Percentiles rank a stretch among this genome's conserved stretches.
Conservation (phyloP, 2,888 invertebrate species). For the Chrysina gloriosa region DNA sequence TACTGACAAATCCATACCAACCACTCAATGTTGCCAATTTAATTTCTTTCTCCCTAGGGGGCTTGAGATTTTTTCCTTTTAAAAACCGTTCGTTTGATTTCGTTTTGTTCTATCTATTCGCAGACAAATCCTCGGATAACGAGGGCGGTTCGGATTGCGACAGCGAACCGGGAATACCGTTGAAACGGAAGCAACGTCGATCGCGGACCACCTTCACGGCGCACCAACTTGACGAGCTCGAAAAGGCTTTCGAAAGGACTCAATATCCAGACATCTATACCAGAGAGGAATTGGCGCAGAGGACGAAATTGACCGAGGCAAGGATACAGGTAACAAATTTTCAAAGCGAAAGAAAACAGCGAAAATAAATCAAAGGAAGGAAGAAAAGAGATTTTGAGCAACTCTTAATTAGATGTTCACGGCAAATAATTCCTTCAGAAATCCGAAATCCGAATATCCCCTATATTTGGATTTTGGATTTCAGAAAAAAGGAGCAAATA, state of each 20-base stretch:
- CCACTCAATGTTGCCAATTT: too few species aligned
- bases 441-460: too few species aligned
- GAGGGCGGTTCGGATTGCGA: conserved; percentile 79
- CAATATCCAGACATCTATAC: conserved; percentile 97
- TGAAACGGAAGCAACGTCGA: conserved; percentile 91
- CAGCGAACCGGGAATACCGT: conserved; percentile 88
- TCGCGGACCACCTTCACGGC: conserved; percentile 95
- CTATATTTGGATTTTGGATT: too few species aligned
- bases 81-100: not conserved
- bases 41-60: too few species aligned
- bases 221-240: conserved; percentile 90
- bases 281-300: conserved; percentile 89
- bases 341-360: not conserved
- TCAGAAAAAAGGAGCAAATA: too few species aligned
- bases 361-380: not conserved
- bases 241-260: conserved; percentile 90
- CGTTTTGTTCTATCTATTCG: not conserved
- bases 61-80: too few species aligned
- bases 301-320: conserved; percentile 92
- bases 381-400: too few species aligned
- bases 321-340: conserved; percentile 81
- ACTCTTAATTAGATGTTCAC: too few species aligned
- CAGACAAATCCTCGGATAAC: conserved; percentile 64
- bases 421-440: too few species aligned
- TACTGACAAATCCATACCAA: too few species aligned